These are phyloP conservation scores for Papilio xuthus DNA, from an alignment of 1,140 invertebrate species.

Conservation along the genomic window DNA sequence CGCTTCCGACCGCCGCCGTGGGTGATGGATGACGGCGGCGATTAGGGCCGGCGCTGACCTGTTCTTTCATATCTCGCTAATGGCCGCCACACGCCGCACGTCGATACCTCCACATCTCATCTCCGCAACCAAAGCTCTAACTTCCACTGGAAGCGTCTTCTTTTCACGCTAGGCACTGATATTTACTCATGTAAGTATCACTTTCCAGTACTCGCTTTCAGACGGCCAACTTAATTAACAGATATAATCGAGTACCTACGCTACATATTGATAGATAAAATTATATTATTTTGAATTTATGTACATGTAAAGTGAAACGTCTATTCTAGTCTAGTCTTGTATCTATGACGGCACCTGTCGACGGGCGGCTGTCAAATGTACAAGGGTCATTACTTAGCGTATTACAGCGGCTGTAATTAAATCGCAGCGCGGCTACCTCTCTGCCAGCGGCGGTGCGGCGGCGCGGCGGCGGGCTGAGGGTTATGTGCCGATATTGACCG, in stretches of 20 bases:
- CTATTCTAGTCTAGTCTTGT: slow-evolving; percentile 45
- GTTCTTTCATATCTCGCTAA: slow-evolving; percentile 79
- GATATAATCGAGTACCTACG: not conserved
- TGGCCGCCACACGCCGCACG: slow-evolving; percentile 50
- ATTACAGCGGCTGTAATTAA: slow-evolving; percentile 73
- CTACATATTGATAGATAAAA: too few species aligned
- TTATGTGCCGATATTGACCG: slow-evolving; percentile 43
- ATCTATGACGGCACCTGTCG: slow-evolving; percentile 49
- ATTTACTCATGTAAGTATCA: not conserved
- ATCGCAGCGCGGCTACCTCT: slow-evolving; percentile 59
- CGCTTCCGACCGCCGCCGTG: slow-evolving; percentile 44
- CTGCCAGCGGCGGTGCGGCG: slow-evolving; percentile 45
- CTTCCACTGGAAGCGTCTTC: not conserved
- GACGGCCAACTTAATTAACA: too few species aligned
- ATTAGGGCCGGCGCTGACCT: slow-evolving; percentile 78
- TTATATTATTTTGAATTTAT: too few species aligned
- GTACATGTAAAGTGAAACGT: not conserved
- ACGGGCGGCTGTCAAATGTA: slow-evolving; percentile 67
- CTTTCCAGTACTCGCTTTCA: not conserved
- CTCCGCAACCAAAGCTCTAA: slow-evolving; percentile 40
- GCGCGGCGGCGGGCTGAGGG: slow-evolving; percentile 40
- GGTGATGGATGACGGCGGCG: slow-evolving; percentile 78
- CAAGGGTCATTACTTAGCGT: slow-evolving; percentile 80
- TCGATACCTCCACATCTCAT: slow-evolving; percentile 47
- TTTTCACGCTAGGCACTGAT: not conserved